Evolutionary conservation across 2,113 vertebrate species (phyloP).

Genomic region (Tenebrosternarchus preto): DNA sequence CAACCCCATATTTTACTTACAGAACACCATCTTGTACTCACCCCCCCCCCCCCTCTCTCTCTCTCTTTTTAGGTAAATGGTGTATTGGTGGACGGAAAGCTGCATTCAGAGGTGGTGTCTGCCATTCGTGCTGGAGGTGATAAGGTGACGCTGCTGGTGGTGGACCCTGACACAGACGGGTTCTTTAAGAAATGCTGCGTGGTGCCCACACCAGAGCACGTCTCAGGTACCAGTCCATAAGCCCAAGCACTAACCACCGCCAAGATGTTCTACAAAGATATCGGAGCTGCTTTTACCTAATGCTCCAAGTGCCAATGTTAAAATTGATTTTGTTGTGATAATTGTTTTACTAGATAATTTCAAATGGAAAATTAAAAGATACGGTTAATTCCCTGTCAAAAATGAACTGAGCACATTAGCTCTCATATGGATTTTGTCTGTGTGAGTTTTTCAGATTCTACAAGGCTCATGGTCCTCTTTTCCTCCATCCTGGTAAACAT

Average conservation of each 20-base stretch:
- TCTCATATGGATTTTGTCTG: not conserved
- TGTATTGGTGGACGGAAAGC: slow-evolving; percentile 82
- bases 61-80: slow-evolving; percentile 82
- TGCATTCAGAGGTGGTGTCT: slow-evolving; percentile 84
- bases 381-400: no score
- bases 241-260: no score
- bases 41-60: not conserved
- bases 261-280: no score
- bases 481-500: no score
- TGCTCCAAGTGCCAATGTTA: no score
- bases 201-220: slow-evolving; percentile 63
- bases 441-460: not conserved
- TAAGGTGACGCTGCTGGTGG: slow-evolving; percentile 84
- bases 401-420: not conserved
- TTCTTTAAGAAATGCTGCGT: slow-evolving; percentile 92
- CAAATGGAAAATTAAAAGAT: no score
- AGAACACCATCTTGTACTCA: not conserved
- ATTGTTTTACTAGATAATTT: no score
- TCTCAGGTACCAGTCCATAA: slow-evolving; percentile 26
- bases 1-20: no score
- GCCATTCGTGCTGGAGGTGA: slow-evolving; percentile 83
- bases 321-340: no score
- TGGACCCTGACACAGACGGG: slow-evolving; percentile 84
- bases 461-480: not conserved
- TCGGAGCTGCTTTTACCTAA: no score